Percentiles rank a stretch among this genome's conserved stretches.
Conservation (phyloP, 1,140 invertebrate genomes). For the Phenacoccus solenopsis region DNA sequence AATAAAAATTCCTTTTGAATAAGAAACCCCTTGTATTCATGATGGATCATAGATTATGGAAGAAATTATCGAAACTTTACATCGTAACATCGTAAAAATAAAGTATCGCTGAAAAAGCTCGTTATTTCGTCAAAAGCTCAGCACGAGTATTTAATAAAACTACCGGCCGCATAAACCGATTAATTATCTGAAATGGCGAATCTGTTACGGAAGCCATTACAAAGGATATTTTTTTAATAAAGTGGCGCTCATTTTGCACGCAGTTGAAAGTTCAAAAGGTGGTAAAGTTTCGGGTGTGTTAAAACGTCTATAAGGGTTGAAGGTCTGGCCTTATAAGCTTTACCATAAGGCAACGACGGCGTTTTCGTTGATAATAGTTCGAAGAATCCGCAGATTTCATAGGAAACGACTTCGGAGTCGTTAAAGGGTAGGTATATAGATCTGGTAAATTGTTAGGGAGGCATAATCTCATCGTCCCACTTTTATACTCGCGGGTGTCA, state of each 20-base stretch:
- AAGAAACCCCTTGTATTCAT: no score
- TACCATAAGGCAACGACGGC: background rate
- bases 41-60: no score
- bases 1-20: no score
- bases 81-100: no score
- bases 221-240: constrained; percentile 4
- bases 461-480: background rate
- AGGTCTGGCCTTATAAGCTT: background rate
- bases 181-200: background rate
- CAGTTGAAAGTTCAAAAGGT: background rate
- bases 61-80: no score
- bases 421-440: constrained; percentile 5
- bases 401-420: background rate
- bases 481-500: constrained; percentile 16
- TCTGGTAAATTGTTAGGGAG: constrained; percentile 3
- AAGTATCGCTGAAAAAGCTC: background rate
- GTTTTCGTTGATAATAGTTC: constrained; percentile 6
- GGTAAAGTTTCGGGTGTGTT: background rate
- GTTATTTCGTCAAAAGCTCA: no score
- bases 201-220: background rate
- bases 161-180: background rate
- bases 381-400: constrained; percentile 12
- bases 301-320: constrained; percentile 2
- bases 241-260: background rate
- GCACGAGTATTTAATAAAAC: background rate